These are phyloP conservation scores for Drosophila neotestacea DNA, from an alignment of 2,888 invertebrate species.

Conservation along the genomic window DNA sequence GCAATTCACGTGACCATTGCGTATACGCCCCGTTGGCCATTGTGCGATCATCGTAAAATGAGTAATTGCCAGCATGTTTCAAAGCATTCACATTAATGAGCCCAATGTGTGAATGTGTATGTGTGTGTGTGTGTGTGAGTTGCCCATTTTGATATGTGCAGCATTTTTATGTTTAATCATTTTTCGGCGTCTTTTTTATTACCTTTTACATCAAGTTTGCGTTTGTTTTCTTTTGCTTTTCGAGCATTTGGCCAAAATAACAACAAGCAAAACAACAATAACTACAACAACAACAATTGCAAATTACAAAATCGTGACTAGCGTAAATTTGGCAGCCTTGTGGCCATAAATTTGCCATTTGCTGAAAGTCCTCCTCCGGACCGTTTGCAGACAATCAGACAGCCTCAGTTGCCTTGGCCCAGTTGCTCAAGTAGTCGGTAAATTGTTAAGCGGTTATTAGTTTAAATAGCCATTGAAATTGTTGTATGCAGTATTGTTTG, in stretches of 20 bases:
- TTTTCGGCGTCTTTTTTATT: slow-evolving; percentile 70
- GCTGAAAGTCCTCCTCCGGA: slow-evolving; percentile 36
- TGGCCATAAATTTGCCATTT: slow-evolving; percentile 68
- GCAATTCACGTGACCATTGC: slow-evolving; percentile 67
- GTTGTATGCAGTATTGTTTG: neutral
- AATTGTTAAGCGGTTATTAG: slow-evolving; percentile 66
- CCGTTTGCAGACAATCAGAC: slow-evolving; percentile 35
- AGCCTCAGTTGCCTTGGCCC: slow-evolving; percentile 11
- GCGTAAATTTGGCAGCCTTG: slow-evolving; percentile 72
- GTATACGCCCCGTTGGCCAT: slow-evolving; percentile 67
- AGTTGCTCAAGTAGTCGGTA: slow-evolving; percentile 37
- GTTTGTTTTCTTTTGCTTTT: slow-evolving; percentile 43
- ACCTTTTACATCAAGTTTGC: slow-evolving; percentile 62
- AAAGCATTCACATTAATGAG: slow-evolving; percentile 77
- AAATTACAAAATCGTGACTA: slow-evolving; percentile 82
- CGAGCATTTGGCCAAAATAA: slow-evolving; percentile 14
- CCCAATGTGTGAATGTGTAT: slow-evolving; percentile 36
- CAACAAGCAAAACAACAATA: slow-evolving; percentile 37
- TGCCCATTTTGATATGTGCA: slow-evolving; percentile 58
- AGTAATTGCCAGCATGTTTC: slow-evolving; percentile 81
- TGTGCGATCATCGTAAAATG: slow-evolving; percentile 79
- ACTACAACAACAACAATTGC: slow-evolving; percentile 51
- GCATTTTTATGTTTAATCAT: slow-evolving; percentile 77
- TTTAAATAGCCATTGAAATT: slow-evolving; percentile 59
- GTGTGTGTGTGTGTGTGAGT: slow-evolving; percentile 10